phyloP scores from a whole-genome alignment of 2,113 vertebrate species.

The Dicaeum eximium region DNA sequence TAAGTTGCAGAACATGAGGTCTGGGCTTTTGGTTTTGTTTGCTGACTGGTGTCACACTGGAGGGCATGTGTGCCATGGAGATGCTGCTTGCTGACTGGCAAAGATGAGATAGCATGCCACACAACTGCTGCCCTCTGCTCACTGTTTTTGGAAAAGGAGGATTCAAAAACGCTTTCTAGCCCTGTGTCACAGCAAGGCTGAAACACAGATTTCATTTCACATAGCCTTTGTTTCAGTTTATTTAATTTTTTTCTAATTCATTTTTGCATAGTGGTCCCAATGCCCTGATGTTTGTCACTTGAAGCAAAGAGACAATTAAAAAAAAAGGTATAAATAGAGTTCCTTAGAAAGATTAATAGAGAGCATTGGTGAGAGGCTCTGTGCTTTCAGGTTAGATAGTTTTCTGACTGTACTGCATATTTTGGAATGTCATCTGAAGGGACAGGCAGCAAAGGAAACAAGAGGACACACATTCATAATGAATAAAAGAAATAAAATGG shows the following conservation, averaged over 20 bases:
- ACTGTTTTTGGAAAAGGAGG: neutral
- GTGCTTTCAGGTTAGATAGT: constrained; percentile 14
- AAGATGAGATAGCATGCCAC: neutral
- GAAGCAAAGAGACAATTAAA: neutral
- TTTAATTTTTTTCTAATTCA: neutral
- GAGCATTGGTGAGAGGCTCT: neutral
- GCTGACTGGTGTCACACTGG: neutral
- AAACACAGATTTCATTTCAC: neutral
- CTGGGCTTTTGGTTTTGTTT: neutral
- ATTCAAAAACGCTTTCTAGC: neutral
- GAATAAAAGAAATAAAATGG: neutral
- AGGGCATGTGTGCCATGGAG: neutral
- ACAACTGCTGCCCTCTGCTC: neutral
- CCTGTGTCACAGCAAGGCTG: neutral
- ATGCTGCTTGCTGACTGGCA: neutral
- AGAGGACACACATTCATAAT: neutral
- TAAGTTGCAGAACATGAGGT: neutral
- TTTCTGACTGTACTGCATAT: neutral
- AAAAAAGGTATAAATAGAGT: neutral
- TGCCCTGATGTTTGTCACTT: neutral
- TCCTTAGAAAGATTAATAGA: neutral
- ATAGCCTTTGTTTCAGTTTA: neutral
- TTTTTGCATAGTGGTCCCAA: neutral
- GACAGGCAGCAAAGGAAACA: neutral
- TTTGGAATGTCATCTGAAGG: neutral